phyloP scores from a whole-genome alignment of 1,140 invertebrate genomes.

The Carcinoscorpius rotundicauda region DNA sequence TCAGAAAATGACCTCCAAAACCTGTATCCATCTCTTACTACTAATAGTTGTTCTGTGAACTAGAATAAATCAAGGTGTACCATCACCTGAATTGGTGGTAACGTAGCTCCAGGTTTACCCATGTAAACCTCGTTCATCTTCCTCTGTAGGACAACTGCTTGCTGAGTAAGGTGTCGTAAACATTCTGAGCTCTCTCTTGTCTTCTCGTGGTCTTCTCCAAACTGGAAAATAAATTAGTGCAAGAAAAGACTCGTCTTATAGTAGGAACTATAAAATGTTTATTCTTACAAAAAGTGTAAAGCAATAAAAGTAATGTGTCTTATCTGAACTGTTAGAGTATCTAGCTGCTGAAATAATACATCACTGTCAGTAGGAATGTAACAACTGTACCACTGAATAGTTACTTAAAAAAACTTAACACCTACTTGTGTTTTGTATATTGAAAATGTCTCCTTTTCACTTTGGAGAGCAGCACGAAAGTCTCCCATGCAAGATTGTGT shows the following conservation, averaged over 20 bases:
- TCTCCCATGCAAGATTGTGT: conserved; percentile 88
- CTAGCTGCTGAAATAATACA: too few species aligned
- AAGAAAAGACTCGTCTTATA: too few species aligned
- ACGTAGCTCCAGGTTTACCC: conserved; percentile 59
- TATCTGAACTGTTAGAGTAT: too few species aligned
- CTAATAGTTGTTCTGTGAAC: too few species aligned
- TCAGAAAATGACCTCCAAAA: too few species aligned
- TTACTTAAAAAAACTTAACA: background rate
- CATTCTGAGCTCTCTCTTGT: conserved; percentile 93
- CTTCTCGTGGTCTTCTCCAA: conserved; percentile 92
- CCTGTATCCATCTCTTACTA: too few species aligned
- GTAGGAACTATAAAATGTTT: too few species aligned
- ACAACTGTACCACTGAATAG: too few species aligned
- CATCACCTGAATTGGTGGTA: conserved; percentile 51
- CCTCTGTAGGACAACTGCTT: conserved; percentile 92
- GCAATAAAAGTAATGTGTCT: too few species aligned
- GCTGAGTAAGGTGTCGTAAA: conserved; percentile 83
- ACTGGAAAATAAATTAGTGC: conserved; percentile 34
- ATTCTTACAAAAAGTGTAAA: too few species aligned
- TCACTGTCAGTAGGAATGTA: too few species aligned
- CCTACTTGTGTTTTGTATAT: conserved; percentile 82
- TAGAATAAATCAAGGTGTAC: background rate
- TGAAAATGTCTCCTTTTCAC: conserved; percentile 94
- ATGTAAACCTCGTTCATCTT: conserved; percentile 49
- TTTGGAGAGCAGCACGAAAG: conserved; percentile 82